A percentile compares a stretch with the other conserved stretches of the same genome.
These are phyloP conservation scores for Bedellia somnulentella DNA, from an alignment of 2,888 invertebrate species.

Conservation along the genomic window DNA sequence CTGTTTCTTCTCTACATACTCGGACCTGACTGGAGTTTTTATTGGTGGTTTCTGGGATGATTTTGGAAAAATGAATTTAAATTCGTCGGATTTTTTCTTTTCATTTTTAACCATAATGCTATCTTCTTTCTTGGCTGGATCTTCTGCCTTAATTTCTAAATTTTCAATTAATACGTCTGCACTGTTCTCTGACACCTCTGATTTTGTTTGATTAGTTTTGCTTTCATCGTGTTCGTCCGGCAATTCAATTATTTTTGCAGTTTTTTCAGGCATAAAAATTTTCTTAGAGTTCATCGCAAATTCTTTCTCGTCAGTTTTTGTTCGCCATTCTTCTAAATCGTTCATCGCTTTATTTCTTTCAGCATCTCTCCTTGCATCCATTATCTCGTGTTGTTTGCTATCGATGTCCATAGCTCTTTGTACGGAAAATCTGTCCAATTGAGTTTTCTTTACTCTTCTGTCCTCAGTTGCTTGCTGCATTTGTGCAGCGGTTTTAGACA, in stretches of 20 bases:
- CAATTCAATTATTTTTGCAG: slow-evolving; percentile 10
- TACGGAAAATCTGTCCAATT: slow-evolving; percentile 58
- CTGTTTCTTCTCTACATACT: slow-evolving; percentile 35
- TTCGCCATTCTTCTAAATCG: slow-evolving; percentile 66
- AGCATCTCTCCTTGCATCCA: slow-evolving; percentile 64
- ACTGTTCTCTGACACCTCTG: too few species aligned
- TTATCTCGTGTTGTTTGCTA: slow-evolving; percentile 53
- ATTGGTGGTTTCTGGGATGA: slow-evolving; percentile 14
- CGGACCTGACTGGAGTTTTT: slow-evolving; percentile 26
- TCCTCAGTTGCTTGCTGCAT: slow-evolving; percentile 57
- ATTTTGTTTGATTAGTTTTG: neutral
- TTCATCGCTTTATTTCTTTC: slow-evolving; percentile 67
- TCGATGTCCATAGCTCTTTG: slow-evolving; percentile 53
- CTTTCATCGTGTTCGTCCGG: slow-evolving; percentile 13
- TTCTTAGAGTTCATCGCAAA: neutral
- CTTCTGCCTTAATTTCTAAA: too few species aligned
- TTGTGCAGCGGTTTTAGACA: slow-evolving; percentile 57
- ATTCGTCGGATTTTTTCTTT: slow-evolving; percentile 13
- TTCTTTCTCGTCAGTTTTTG: slow-evolving; percentile 12
- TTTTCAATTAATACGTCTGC: too few species aligned
- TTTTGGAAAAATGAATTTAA: slow-evolving; percentile 8
- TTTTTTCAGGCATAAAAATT: slow-evolving; percentile 3
- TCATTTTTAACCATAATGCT: too few species aligned
- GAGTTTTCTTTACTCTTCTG: slow-evolving; percentile 38
- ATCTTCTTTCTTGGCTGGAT: too few species aligned